Conservation (phyloP, 2,888 invertebrate species). For the Pyrochroa serraticornis region DNA sequence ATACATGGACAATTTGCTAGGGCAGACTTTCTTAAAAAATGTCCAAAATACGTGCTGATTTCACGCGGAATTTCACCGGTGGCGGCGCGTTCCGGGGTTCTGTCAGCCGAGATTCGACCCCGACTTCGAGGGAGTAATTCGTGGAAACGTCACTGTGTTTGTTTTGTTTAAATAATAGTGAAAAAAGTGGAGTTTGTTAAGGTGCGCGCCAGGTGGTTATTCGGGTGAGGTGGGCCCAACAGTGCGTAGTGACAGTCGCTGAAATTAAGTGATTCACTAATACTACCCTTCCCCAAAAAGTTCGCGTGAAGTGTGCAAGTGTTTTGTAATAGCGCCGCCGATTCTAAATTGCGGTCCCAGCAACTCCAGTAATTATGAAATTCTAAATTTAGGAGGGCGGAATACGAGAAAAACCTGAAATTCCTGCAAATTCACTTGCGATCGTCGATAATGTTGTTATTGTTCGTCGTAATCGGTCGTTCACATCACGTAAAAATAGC, state of each 20-base stretch:
- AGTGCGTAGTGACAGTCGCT: constrained; percentile 1
- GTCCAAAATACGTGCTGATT: constrained; percentile 52
- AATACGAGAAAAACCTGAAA: constrained; percentile 33
- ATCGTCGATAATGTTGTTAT: constrained; percentile 33
- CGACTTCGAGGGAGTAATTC: too few species aligned
- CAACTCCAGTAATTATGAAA: constrained; percentile 21
- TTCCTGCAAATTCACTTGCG: constrained; percentile 46
- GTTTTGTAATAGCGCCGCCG: constrained; percentile 17
- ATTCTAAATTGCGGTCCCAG: constrained; percentile 4
- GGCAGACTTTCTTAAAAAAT: constrained; percentile 56
- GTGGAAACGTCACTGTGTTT: too few species aligned
- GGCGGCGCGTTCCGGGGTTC: not conserved
- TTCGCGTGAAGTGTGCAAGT: constrained; percentile 14
- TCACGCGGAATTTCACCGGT: constrained; percentile 31
- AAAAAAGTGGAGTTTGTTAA: not conserved
- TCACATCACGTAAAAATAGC: constrained; percentile 55
- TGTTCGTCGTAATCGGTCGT: constrained; percentile 53
- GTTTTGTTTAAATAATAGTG: not conserved
- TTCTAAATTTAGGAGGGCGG: constrained; percentile 13
- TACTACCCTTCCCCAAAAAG: constrained; percentile 8
- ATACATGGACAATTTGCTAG: constrained; percentile 57
- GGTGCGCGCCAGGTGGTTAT: not conserved
- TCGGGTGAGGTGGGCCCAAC: constrained; percentile 17
- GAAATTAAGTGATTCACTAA: not conserved
- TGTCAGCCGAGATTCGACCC: too few species aligned